These are phyloP conservation scores for Ditula angustiorana DNA, from an alignment of 2,888 invertebrate genomes.

Conservation along the genomic window DNA sequence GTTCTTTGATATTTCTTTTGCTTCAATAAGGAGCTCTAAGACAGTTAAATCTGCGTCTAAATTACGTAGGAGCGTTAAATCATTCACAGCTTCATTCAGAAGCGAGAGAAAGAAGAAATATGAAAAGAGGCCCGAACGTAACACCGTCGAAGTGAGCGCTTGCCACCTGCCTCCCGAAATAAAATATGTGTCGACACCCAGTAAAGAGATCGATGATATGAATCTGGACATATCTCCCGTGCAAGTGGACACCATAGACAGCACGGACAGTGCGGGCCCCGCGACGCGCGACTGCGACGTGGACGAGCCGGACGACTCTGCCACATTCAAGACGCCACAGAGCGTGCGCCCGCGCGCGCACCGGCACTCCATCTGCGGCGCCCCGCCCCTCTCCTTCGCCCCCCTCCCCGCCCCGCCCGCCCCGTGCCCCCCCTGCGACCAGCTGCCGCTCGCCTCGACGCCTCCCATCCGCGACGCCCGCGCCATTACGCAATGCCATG, in stretches of 20 bases:
- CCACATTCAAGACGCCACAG: slow-evolving; percentile 77
- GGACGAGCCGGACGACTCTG: slow-evolving; percentile 75
- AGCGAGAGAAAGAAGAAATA: slow-evolving; percentile 83
- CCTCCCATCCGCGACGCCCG: slow-evolving; percentile 77
- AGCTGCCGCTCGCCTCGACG: slow-evolving; percentile 72
- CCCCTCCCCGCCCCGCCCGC: slow-evolving; percentile 49
- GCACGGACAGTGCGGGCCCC: slow-evolving; percentile 68
- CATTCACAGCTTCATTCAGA: slow-evolving; percentile 82
- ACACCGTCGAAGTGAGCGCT: slow-evolving; percentile 74
- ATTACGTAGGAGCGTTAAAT: slow-evolving; percentile 79
- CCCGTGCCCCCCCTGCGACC: slow-evolving; percentile 65
- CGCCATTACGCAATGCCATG: slow-evolving; percentile 83
- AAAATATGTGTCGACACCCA: slow-evolving; percentile 73
- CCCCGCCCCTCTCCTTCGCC: slow-evolving; percentile 44
- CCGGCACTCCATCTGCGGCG: slow-evolving; percentile 72
- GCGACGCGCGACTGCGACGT: slow-evolving; percentile 53
- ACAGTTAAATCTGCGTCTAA: slow-evolving; percentile 80
- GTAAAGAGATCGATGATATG: slow-evolving; percentile 70
- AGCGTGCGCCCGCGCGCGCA: slow-evolving; percentile 70
- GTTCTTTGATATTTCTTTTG: slow-evolving; percentile 81
- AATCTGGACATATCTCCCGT: slow-evolving; percentile 76
- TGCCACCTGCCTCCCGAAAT: slow-evolving; percentile 67
- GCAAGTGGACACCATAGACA: slow-evolving; percentile 79
- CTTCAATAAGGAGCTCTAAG: slow-evolving; percentile 75
- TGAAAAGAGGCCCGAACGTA: slow-evolving; percentile 74